These are phyloP conservation scores for Miniopterus natalensis DNA, from an alignment of 2,113 vertebrate genomes.

Conservation along the genomic window DNA sequence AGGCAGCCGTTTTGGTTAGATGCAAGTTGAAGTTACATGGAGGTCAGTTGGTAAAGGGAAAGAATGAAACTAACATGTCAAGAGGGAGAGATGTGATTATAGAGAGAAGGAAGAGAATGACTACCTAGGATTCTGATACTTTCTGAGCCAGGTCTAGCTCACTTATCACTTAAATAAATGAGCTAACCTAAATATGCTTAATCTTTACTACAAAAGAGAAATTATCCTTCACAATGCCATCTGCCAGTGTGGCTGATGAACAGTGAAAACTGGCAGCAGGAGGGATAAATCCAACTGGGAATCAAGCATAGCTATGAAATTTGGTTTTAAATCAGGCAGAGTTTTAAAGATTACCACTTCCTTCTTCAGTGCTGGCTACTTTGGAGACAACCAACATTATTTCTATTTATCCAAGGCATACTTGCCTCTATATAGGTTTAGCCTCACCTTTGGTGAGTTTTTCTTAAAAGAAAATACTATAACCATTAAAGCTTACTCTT, in stretches of 20 bases:
- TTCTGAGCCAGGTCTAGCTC: neutral
- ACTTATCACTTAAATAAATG: slow-evolving; percentile 44
- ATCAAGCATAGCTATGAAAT: neutral
- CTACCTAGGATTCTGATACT: neutral
- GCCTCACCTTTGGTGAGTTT: neutral
- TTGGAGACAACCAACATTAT: neutral
- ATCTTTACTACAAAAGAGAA: neutral
- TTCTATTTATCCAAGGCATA: neutral
- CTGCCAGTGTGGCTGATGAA: neutral
- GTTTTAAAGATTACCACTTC: slow-evolving; percentile 18
- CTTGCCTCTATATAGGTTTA: neutral
- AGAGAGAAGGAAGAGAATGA: neutral
- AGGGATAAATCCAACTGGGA: neutral
- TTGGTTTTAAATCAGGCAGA: slow-evolving; percentile 48
- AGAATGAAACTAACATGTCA: neutral
- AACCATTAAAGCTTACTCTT: slow-evolving; percentile 22
- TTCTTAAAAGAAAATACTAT: slow-evolving; percentile 69
- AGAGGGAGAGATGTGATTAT: neutral
- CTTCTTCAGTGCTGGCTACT: slow-evolving; percentile 7
- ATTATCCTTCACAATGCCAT: neutral
- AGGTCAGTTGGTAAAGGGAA: neutral
- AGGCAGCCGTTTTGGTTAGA: neutral
- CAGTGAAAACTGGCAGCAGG: slow-evolving; percentile 29
- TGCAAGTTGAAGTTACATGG: neutral
- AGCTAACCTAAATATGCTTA: neutral